Evolutionary conservation across 2,113 vertebrate genomes (phyloP).

Genomic region (Larimichthys crocea): DNA sequence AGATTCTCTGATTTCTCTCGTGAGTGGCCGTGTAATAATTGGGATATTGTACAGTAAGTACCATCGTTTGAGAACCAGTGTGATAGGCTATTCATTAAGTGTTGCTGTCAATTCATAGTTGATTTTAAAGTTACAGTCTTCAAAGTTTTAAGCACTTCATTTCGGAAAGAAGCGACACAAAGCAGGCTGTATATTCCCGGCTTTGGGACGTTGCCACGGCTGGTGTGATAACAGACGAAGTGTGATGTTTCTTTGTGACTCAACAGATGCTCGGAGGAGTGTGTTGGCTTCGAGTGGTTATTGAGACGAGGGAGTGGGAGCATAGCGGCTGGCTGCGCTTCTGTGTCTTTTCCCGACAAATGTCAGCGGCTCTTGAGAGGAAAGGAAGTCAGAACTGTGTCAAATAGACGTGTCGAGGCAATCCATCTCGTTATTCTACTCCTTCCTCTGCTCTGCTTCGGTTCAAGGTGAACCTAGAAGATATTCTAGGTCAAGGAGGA

Average conservation of each 20-base stretch:
- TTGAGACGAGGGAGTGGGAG: conserved; percentile 52
- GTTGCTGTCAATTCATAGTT: conserved; percentile 10
- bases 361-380: conserved; percentile 40
- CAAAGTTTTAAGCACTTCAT: conserved; percentile 11
- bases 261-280: conserved; percentile 73
- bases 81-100: conserved; percentile 40
- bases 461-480: conserved; percentile 48
- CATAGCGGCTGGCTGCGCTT: conserved; percentile 38
- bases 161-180: background rate
- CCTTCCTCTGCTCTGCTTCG: background rate
- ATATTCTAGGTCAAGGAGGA: conserved; percentile 59
- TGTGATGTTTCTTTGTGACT: conserved; percentile 58
- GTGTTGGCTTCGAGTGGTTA: conserved; percentile 50
- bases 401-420: conserved; percentile 21
- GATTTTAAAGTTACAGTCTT: conserved; percentile 30
- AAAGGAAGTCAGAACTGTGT: conserved; percentile 57
- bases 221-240: conserved; percentile 60
- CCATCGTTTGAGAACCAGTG: too few species aligned
- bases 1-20: too few species aligned
- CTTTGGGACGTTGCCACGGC: conserved; percentile 38
- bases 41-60: too few species aligned
- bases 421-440: conserved; percentile 44
- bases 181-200: conserved; percentile 39
- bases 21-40: too few species aligned
- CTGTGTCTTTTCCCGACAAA: conserved; percentile 35